Evolutionary conservation across 2,113 vertebrate species (phyloP), one percentile per base, ranked within the genome.

Genomic region (Speoplatyrhinus poulsoni): DNA sequence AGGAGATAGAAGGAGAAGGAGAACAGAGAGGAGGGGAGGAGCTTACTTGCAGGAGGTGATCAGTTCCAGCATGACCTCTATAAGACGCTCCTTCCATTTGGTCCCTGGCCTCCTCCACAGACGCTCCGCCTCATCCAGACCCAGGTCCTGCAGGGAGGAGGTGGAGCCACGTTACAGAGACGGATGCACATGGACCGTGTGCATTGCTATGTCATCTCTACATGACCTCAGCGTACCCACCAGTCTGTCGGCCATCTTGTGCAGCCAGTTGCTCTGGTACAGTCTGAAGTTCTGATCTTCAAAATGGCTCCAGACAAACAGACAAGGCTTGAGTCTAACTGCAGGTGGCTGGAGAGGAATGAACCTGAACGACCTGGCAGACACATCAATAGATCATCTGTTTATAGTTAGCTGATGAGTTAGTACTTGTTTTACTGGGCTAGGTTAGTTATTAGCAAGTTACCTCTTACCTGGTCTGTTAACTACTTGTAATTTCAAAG

Each of bases 221-320:
- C 19, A 19, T 19, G 19, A 19, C 3, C 36, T 41, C 36, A 41
- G 36, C 56, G 56, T 63, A 32, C 46, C 85, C 88, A 95, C 96
- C 94, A 98, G 92, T 59, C 96, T 91, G 80, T 97, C 94, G 0
- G 94, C 95, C 87, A 96, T 95, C 88, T 96, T 98, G 82, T 69
- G 83, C 70, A 98, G 90, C 87, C 94, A 91, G 90, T 98, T 98
- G 66, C 91, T 92, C 85, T 93, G 93, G 80, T 88, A 89, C 46
- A 97, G 89, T 50, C 95, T 93, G 91, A 96, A 97, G 4, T 90
- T 86, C 72, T 99, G 94, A 81, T 99, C 94, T 79, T 98, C 95
- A 90, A 95, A 98, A 82, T 90, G 90, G 86, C 90, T 95, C 96
- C 96, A 95, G 19, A 98, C 70, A 0, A 82, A 90, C 47, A 95